Percentiles rank a stretch among this genome's conserved stretches.
Conservation (phyloP, 2,888 invertebrate genomes). For the Brachyptera putata region DNA sequence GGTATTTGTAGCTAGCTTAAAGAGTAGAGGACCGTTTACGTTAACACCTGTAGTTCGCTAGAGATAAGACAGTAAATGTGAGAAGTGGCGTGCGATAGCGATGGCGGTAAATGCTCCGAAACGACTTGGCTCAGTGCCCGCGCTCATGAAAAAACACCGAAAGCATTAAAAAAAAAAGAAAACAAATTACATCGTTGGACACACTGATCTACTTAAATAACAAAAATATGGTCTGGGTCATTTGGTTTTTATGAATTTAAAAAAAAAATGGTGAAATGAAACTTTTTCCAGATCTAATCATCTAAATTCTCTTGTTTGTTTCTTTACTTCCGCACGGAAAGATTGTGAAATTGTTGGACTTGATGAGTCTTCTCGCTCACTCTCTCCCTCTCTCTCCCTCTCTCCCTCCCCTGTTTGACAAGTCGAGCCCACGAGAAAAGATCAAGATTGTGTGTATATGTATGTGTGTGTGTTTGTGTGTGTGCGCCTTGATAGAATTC, state of each 20-base stretch:
- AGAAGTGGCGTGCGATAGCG: neutral
- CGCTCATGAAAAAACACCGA: too few species aligned
- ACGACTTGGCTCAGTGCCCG: neutral
- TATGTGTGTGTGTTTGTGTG: too few species aligned
- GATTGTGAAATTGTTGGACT: neutral
- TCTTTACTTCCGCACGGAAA: too few species aligned
- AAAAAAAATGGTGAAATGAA: too few species aligned
- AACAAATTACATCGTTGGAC: neutral
- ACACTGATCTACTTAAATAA: neutral
- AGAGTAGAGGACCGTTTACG: too few species aligned
- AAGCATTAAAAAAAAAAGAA: neutral
- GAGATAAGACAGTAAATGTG: too few species aligned
- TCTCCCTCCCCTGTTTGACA: neutral
- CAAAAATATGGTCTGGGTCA: neutral
- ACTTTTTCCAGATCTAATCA: too few species aligned
- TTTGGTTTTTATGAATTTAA: neutral
- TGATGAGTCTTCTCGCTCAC: too few species aligned
- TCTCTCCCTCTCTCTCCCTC: too few species aligned
- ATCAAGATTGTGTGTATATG: constrained; percentile 6
- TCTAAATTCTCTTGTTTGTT: too few species aligned
- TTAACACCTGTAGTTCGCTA: neutral
- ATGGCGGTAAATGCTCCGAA: too few species aligned
- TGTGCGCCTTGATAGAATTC: constrained; percentile 4
- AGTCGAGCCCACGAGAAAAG: constrained; percentile 4
- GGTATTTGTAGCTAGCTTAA: too few species aligned